Base-by-base conservation (phyloP, 2,113 vertebrate species). In the Bambusicola thoracicus region DNA sequence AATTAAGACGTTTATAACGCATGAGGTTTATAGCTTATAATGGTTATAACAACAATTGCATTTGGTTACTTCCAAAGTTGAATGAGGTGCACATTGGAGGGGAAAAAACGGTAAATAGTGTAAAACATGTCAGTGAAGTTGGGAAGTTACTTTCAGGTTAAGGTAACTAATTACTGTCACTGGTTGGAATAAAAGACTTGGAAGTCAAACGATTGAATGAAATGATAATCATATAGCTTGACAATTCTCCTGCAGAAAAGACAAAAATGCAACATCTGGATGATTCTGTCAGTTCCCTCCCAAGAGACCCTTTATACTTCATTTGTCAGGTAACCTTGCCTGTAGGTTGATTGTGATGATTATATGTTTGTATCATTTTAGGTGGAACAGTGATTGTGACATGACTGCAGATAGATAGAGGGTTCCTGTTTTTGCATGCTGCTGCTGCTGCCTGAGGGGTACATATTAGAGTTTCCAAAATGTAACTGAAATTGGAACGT, bases 101-200 rank as follows among this genome's bases (percentile, higher is more conserved):
- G 11, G 41, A 21, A 58, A 53, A 73, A 74, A 56, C 4, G n/a
- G 15, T 61, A 7, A 19, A 77, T 66, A 70, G 41, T 43, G 0
- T 29, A 38, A 75, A 43, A 41, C 0, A 1, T 40, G 18, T 40
- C 17, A 84, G 2, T 72, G 48, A 74, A 81, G 10, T 17, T 75
- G 51, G 12, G 21, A 75, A 46, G 25, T 89, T 21, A 15, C 7
- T 59, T 90, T 19, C 13, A n/a, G 25, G 8, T 83, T 40, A 65
- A 85, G 12, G 29, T 48, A 36, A 30, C 44, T 46, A 21, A 19
- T 82, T 85, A 15, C 24, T 4, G 1, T 46, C n/a, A 61, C 8
- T 0, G 0, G 2, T 11, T 0, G 0, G 36, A 27, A 22, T 76
- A 55, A 69, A 74, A 80, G 40, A 41, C 4, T 43, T 82, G 72